Base-by-base conservation (phyloP, 2,113 vertebrate species). In the Jacana jacana region DNA sequence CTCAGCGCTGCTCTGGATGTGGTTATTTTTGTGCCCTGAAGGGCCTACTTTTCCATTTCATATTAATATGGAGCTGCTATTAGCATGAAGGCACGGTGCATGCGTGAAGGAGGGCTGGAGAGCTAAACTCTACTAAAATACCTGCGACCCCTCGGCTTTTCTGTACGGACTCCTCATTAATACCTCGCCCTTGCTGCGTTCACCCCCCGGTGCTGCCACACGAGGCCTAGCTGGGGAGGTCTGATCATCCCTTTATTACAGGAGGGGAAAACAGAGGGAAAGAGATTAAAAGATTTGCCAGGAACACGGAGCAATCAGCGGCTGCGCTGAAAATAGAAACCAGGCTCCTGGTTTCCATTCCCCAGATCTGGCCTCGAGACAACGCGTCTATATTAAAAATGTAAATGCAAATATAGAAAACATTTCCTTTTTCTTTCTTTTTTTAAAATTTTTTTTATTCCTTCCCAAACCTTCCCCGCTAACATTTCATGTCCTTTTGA, bases 211-310 rank as follows among this genome's bases (percentile, higher is more conserved):
- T 92, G 80, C 69, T 88, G 91, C 81, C 75, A 44, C 82, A 70
- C 27, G 18, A 77, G 68, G 87, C 91, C 70, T 63, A 86, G 81
- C 76, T 76, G 80, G 73, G 79, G 71, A 91, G 57, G 44, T 57
- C 92, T 95, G 63, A 87, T 89, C 82, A 93, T 91, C 91, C 73
- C 83, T 92, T 94, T 96, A 94, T 94, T 94, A 89, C 91, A 91
- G 92, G 84, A 78, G 93, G 95, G 82, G 77, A 83, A 90, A 95
- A 91, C 88, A 93, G 92, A 96, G 71, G 85, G 84, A 78, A 95
- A 91, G 94, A 96, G 95, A 96, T 96, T 96, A 96, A 94, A 94
- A 95, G 91, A 94, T 96, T 97, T 97, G 89, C 94, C 87, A 83
- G 89, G 70, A 87, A 70, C 89, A 91, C 63, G 51, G 91, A 96